phyloP scores from a whole-genome alignment of 2,113 vertebrate species.

The Cnemophilus loriae region DNA sequence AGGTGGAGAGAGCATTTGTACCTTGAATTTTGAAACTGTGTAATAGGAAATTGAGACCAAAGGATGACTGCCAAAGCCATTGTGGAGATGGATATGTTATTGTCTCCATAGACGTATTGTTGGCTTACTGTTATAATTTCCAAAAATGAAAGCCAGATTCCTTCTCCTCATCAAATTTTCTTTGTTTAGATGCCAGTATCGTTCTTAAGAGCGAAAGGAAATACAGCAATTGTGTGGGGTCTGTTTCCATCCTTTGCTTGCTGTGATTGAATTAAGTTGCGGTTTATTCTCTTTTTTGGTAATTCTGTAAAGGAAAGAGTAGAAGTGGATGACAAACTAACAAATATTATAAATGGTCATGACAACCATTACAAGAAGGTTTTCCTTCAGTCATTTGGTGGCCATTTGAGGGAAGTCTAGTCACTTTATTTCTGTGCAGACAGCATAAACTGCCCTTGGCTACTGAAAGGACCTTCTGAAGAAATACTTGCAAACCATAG shows the following conservation, averaged over 20 bases:
- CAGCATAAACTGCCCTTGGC: not conserved
- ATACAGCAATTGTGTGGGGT: not conserved
- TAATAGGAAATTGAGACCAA: not conserved
- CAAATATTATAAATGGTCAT: not conserved
- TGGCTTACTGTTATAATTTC: not conserved
- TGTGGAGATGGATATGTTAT: not conserved
- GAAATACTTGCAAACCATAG: not conserved
- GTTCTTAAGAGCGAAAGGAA: not conserved
- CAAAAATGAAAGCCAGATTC: slow-evolving; percentile 25
- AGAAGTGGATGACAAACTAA: not conserved
- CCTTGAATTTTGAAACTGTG: not conserved
- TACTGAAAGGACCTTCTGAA: not conserved
- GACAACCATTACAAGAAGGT: not conserved
- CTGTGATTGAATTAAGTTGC: not conserved
- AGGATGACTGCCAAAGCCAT: not conserved
- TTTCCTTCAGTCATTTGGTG: not conserved
- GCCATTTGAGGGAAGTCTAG: not conserved
- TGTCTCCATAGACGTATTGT: not conserved
- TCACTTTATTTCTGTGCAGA: not conserved
- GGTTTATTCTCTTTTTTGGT: not conserved
- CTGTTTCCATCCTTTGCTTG: slow-evolving; percentile 10
- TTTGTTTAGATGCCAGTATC: slow-evolving; percentile 20
- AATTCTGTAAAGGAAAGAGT: not conserved
- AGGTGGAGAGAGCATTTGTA: not conserved
- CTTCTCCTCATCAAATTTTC: not conserved